These are phyloP conservation scores for Dendrocincla tyrannina DNA, from an alignment of 2,797 vertebrate species.

Conservation along the genomic window DNA sequence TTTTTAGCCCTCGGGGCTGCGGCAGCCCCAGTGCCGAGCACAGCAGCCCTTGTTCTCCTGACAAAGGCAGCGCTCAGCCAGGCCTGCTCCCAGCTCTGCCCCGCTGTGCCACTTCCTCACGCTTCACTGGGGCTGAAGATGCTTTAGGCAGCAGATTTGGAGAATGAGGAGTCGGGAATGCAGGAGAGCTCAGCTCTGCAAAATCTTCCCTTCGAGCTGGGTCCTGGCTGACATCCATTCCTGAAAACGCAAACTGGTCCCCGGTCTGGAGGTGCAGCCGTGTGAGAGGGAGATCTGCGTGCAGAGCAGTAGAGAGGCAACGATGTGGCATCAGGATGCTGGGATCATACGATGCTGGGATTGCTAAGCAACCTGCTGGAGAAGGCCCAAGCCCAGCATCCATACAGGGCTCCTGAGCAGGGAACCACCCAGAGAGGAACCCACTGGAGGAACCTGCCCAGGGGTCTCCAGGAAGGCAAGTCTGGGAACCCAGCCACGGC, in stretches of 20 bases:
- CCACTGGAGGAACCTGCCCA: not conserved
- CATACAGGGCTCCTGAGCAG: not conserved
- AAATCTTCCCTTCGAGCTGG: not conserved
- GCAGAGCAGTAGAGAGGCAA: not conserved
- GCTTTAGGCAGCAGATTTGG: constrained; percentile 28
- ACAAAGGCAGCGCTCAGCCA: constrained; percentile 21
- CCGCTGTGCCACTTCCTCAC: not conserved
- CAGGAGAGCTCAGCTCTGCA: not conserved
- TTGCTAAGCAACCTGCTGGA: constrained; percentile 57
- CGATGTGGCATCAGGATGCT: not conserved
- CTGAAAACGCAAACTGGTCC: not conserved
- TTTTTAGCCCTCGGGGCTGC: constrained; percentile 5
- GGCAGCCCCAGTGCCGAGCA: not conserved
- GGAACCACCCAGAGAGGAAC: not conserved
- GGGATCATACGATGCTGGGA: not conserved
- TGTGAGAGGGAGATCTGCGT: constrained; percentile 11
- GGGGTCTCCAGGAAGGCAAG: not conserved
- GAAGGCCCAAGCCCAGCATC: not conserved
- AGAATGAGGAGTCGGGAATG: not conserved
- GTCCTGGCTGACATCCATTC: constrained; percentile 5
- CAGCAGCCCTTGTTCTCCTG: constrained; percentile 6
- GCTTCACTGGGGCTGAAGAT: not conserved
- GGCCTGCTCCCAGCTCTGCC: not conserved
- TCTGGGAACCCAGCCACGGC: not conserved
- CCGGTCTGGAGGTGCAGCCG: not conserved